A percentile compares a stretch with the other conserved stretches of the same genome.
Evolutionary conservation across 2,797 vertebrate species (phyloP).

Genomic region (Etheostoma nigrum): DNA sequence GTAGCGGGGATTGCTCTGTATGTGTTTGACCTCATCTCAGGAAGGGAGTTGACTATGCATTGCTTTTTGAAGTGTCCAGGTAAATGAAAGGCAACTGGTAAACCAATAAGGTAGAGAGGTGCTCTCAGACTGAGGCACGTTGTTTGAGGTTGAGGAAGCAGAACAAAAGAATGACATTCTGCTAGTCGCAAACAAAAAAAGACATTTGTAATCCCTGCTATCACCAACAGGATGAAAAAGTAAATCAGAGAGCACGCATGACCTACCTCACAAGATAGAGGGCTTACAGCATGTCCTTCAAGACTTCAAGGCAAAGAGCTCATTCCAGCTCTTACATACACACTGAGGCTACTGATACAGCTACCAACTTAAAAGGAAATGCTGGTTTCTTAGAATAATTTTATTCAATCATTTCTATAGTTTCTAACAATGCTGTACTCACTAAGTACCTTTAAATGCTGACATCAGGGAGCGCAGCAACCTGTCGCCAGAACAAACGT

Average conservation of each 20-base stretch:
- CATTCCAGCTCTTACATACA: slow-evolving; percentile 27
- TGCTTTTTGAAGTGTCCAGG: slow-evolving; percentile 81
- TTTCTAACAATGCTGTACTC: background rate
- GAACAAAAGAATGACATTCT: slow-evolving; percentile 79
- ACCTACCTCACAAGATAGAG: slow-evolving; percentile 65
- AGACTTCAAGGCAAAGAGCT: slow-evolving; percentile 69
- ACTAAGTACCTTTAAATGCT: background rate
- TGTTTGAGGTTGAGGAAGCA: slow-evolving; percentile 54
- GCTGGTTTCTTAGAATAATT: background rate
- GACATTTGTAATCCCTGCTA: slow-evolving; percentile 64
- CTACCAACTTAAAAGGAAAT: background rate
- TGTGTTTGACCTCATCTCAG: slow-evolving; percentile 83
- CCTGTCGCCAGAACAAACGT: background rate
- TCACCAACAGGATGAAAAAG: slow-evolving; percentile 65
- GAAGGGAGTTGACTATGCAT: slow-evolving; percentile 83
- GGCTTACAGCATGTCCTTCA: slow-evolving; percentile 66
- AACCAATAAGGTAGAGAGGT: slow-evolving; percentile 71
- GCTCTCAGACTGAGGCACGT: slow-evolving; percentile 35
- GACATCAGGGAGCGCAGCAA: background rate
- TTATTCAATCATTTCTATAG: background rate
- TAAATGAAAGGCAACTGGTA: slow-evolving; percentile 78
- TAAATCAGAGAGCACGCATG: slow-evolving; percentile 62
- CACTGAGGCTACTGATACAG: background rate
- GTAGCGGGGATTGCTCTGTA: slow-evolving; percentile 61
- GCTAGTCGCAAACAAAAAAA: slow-evolving; percentile 49